Evolutionary conservation across 2,797 vertebrate genomes (phyloP).

Genomic region (Lagorchestes hirsutus): DNA sequence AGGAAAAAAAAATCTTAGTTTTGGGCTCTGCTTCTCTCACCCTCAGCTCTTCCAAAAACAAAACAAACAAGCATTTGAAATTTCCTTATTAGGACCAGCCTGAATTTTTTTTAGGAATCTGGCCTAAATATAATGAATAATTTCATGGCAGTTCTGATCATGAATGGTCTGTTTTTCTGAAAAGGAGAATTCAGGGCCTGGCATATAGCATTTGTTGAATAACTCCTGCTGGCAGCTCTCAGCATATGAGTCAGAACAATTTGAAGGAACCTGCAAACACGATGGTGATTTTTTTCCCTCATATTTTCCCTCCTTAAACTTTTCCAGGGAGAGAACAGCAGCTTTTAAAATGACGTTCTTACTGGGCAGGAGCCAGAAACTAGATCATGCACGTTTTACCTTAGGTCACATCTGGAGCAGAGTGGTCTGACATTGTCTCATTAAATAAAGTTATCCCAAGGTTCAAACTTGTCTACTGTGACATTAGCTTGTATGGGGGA

Average conservation of each 20-base stretch:
- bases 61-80: neutral
- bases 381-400: neutral
- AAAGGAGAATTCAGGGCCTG: constrained; percentile 36
- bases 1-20: neutral
- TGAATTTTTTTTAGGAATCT: neutral
- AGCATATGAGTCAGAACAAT: constrained; percentile 24
- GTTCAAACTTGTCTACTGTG: neutral
- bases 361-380: neutral
- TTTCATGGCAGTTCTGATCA: constrained; percentile 28
- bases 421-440: neutral
- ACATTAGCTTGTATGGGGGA: neutral
- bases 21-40: neutral
- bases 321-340: constrained; percentile 1
- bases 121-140: neutral
- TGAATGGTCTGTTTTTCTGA: neutral
- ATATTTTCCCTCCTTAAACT: constrained; percentile 9
- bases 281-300: constrained; percentile 27
- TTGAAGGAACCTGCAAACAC: constrained; percentile 6
- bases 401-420: neutral
- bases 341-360: constrained; percentile 9
- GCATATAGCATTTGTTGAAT: constrained; percentile 28
- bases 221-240: neutral
- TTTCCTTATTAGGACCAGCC: neutral
- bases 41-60: neutral
- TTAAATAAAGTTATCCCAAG: constrained; percentile 22